phyloP scores from a whole-genome alignment of 2,888 invertebrate genomes.

The Cantharis lateralis region DNA sequence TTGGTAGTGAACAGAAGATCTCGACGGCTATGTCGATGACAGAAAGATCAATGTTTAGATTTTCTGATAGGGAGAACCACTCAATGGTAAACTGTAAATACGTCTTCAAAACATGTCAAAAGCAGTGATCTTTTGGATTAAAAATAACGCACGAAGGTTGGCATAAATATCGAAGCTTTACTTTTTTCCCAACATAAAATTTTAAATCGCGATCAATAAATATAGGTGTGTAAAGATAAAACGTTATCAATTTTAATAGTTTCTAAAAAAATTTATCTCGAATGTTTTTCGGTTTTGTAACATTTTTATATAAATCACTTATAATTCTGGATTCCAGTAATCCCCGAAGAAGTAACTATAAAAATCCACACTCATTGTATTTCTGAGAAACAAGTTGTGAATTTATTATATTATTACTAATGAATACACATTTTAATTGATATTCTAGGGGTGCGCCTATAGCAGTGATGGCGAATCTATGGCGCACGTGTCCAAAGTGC shows the following conservation, averaged over 20 bases:
- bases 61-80: background rate
- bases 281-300: background rate
- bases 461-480: background rate
- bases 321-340: background rate
- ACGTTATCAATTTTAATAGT: background rate
- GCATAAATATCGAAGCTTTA: background rate
- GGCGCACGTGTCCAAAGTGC: background rate
- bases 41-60: background rate
- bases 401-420: background rate
- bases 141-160: background rate
- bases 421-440: background rate
- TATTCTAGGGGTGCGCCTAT: background rate
- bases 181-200: background rate
- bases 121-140: background rate
- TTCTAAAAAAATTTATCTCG: background rate
- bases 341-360: background rate
- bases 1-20: background rate
- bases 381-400: background rate
- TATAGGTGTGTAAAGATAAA: background rate
- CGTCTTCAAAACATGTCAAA: background rate
- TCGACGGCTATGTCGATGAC: background rate
- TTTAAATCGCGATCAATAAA: background rate
- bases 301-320: background rate
- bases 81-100: background rate
- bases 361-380: background rate